Evolutionary conservation across 2,113 vertebrate species (phyloP).

Genomic region (Melanocharis versteri): DNA sequence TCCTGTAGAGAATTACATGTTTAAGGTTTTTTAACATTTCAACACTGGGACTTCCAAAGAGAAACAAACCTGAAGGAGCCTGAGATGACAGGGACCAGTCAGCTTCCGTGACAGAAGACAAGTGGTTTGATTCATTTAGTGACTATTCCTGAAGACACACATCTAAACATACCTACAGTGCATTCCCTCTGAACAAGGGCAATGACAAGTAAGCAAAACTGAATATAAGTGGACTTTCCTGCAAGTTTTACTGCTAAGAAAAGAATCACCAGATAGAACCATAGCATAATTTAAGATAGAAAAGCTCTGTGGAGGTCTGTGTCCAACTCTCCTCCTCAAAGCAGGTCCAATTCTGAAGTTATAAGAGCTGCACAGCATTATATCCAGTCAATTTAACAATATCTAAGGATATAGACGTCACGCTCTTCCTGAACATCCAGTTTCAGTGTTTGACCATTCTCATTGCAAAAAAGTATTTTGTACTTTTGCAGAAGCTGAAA

Average conservation of each 20-base stretch:
- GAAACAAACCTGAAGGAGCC: neutral
- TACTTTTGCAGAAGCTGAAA: neutral
- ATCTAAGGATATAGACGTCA: neutral
- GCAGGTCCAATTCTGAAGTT: neutral
- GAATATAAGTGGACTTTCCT: neutral
- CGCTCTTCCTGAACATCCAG: neutral
- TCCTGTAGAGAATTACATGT: slow-evolving; percentile 61
- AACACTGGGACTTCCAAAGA: neutral
- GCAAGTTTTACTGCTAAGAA: neutral
- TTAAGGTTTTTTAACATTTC: neutral
- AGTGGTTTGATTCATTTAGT: neutral
- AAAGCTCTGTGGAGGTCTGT: neutral
- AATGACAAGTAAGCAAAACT: neutral
- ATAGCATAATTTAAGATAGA: neutral
- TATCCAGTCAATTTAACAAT: neutral
- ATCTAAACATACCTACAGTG: neutral
- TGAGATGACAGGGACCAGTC: neutral
- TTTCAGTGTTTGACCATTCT: neutral
- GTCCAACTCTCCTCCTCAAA: neutral
- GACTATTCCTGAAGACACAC: neutral
- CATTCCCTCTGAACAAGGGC: neutral
- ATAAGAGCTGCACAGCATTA: neutral
- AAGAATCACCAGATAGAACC: neutral
- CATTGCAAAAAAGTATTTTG: neutral
- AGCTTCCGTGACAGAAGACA: neutral